A percentile compares a stretch with the other conserved stretches of the same genome.
phyloP scores from a whole-genome alignment of 2,888 invertebrate genomes.

The Dioctria rufipes region DNA sequence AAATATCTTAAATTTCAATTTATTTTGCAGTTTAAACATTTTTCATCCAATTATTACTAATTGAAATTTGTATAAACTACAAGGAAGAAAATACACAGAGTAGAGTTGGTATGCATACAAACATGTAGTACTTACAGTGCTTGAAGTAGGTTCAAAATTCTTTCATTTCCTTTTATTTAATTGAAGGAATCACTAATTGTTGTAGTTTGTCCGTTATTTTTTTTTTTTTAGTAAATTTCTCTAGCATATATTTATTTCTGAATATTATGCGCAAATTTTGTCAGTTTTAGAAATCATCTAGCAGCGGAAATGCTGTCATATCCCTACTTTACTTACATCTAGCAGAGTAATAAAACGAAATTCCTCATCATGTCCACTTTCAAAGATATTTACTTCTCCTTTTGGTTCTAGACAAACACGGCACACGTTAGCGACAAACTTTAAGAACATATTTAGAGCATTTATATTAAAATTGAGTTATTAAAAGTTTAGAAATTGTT shows the following conservation, averaged over 20 bases:
- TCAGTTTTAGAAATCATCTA: neutral
- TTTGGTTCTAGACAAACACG: constrained; percentile 54
- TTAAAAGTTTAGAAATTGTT: too few relatives aligned
- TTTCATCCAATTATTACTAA: too few relatives aligned
- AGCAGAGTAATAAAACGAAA: constrained; percentile 56
- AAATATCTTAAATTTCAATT: too few relatives aligned
- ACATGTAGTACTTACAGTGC: too few relatives aligned
- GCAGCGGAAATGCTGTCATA: neutral
- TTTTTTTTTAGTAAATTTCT: neutral
- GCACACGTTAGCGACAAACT: constrained; percentile 46
- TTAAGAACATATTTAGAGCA: constrained; percentile 36
- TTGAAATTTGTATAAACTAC: too few relatives aligned
- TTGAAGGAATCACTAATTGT: too few relatives aligned
- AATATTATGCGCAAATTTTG: constrained; percentile 7
- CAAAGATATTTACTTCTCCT: constrained; percentile 13
- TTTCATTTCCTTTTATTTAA: too few relatives aligned
- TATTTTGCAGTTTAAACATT: too few relatives aligned
- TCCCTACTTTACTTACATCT: constrained; percentile 53
- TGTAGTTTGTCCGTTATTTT: neutral
- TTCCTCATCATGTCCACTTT: constrained; percentile 42
- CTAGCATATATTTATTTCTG: neutral
- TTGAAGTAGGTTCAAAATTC: too few relatives aligned
- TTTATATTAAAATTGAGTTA: neutral
- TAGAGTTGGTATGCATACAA: too few relatives aligned
- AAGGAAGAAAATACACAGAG: too few relatives aligned